These are phyloP conservation scores for human DNA, from an alignment of 2,113 vertebrate genomes.

Conservation along the genomic window DNA sequence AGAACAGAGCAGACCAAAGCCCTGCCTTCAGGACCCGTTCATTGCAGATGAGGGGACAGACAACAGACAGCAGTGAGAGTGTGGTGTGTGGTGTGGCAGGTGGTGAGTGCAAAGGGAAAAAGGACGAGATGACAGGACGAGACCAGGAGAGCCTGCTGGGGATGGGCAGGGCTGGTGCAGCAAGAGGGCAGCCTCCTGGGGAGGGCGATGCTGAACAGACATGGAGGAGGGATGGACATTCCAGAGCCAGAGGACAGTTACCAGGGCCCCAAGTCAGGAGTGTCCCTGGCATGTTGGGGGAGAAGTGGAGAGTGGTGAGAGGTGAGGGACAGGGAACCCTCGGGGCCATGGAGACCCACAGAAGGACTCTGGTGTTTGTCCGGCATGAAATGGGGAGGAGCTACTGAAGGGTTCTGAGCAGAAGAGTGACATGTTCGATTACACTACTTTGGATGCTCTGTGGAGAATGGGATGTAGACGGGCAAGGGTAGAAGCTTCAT, in stretches of 20 bases:
- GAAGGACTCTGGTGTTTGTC: too few species aligned
- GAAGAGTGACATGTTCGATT: background rate
- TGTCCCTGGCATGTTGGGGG: background rate
- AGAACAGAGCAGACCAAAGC: background rate
- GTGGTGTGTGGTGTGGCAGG: accelerated
- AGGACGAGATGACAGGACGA: background rate
- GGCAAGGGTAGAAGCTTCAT: background rate
- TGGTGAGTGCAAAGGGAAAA: background rate
- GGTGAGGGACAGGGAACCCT: background rate
- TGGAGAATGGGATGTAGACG: accelerated
- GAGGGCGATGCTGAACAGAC: background rate
- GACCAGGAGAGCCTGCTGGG: background rate
- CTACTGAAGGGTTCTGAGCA: background rate
- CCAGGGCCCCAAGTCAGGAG: background rate
- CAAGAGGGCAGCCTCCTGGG: background rate
- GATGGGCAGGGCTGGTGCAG: accelerated
- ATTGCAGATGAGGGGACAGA: too few species aligned
- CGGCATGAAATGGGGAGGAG: too few species aligned
- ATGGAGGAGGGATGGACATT: background rate
- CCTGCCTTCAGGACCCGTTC: background rate
- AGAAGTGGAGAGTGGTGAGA: background rate
- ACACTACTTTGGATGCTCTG: background rate
- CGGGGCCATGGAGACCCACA: background rate
- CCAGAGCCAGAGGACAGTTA: background rate
- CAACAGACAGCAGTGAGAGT: background rate